These are phyloP conservation scores for Pteropus alecto DNA, from an alignment of 2,113 vertebrate species.

Conservation along the genomic window DNA sequence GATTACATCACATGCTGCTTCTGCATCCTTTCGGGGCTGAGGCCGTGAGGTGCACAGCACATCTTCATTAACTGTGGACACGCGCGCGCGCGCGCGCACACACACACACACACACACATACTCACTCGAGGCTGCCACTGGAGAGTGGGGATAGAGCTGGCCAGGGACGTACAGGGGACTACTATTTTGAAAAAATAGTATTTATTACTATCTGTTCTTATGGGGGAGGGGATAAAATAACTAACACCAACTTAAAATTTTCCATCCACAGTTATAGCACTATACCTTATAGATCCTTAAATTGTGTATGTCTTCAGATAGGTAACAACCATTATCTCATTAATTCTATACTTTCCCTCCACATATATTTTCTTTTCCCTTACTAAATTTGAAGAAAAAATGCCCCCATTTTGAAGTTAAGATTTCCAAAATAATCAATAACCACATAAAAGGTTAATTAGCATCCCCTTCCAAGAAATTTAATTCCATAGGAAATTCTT, in stretches of 20 bases:
- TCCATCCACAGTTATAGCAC: background rate
- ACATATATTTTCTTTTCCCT: background rate
- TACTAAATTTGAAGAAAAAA: background rate
- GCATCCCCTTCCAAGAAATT: background rate
- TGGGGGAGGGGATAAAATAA: background rate
- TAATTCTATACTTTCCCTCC: background rate
- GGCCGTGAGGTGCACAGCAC: background rate
- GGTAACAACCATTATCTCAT: background rate
- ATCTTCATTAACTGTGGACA: background rate
- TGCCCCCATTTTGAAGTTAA: background rate
- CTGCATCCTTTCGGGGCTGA: background rate
- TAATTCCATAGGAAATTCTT: background rate
- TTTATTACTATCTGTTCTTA: background rate
- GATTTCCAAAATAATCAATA: slow-evolving; percentile 23
- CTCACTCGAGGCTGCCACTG: background rate
- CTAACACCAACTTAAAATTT: background rate
- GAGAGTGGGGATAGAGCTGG: background rate
- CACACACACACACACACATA: background rate
- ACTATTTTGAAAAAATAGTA: background rate
- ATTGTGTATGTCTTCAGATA: background rate
- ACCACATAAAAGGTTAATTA: background rate
- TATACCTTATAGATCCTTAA: background rate
- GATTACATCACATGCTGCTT: background rate
- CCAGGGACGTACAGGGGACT: background rate
- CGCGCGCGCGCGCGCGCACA: background rate